Percentiles rank a stretch among this genome's conserved stretches.
Evolutionary conservation across 92 coral and sea anemone species (phyloP).

Genomic region (Isaurus tuberculatus): DNA sequence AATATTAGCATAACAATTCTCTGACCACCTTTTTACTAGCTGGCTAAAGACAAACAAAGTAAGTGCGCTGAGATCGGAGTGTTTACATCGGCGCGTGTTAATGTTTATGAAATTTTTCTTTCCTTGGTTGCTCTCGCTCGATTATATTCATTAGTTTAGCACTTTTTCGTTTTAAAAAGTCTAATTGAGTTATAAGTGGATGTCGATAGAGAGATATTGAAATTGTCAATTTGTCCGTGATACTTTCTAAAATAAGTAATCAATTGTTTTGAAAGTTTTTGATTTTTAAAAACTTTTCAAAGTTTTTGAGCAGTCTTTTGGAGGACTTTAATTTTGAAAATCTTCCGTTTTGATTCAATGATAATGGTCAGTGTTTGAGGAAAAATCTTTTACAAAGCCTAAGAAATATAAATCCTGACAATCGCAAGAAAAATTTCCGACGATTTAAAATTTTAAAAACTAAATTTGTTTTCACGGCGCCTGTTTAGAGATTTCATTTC

Average conservation of each 20-base stretch:
- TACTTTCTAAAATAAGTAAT: not conserved
- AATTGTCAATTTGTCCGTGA: not conserved
- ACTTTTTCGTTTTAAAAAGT: not conserved
- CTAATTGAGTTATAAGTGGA: slow-evolving; percentile 6
- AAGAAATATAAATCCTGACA: slow-evolving; percentile 1
- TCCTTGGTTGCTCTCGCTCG: not conserved
- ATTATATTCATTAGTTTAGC: not conserved
- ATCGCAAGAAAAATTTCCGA: not conserved
- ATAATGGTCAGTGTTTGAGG: not conserved
- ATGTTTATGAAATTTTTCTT: slow-evolving; percentile 14
- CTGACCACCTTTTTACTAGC: slow-evolving; percentile 61
- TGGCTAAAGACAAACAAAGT: slow-evolving; percentile 53
- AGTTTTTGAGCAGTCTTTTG: not conserved
- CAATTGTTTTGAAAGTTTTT: not conserved
- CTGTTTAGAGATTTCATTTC: slow-evolving; percentile 8
- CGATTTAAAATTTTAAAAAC: not conserved
- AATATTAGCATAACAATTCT: slow-evolving; percentile 82
- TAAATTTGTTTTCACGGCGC: slow-evolving; percentile 16
- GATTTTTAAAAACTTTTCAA: not conserved
- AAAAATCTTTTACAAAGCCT: not conserved
- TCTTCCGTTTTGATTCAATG: not conserved
- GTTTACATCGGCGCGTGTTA: slow-evolving; percentile 60
- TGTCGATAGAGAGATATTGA: not conserved
- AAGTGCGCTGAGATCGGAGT: slow-evolving; percentile 69
- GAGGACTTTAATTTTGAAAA: not conserved